A percentile compares a stretch with the other conserved stretches of the same genome.
phyloP scores from a whole-genome alignment of 1,140 invertebrate species.

The Euwallacea fornicatus region DNA sequence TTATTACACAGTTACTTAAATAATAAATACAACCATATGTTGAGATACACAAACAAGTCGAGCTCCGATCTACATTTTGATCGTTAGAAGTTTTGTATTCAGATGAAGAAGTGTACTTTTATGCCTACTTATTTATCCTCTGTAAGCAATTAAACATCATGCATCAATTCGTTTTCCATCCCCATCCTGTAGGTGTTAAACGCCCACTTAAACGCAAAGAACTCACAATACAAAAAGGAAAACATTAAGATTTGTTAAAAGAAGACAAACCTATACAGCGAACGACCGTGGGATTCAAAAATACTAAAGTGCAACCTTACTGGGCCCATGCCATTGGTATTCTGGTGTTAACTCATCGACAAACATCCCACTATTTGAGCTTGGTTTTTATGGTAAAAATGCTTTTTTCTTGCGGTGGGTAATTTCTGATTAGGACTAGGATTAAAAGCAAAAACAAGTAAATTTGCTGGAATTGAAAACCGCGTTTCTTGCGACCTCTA shows the following conservation, averaged over 20 bases:
- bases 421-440: neutral
- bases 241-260: conserved; percentile 23
- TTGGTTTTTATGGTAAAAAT: conserved; percentile 2
- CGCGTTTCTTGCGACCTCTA: neutral
- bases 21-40: too few relatives aligned
- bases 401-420: neutral
- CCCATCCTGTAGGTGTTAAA: too few relatives aligned
- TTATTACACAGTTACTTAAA: too few relatives aligned
- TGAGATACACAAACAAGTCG: too few relatives aligned
- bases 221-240: neutral
- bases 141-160: too few relatives aligned
- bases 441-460: neutral
- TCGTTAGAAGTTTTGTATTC: too few relatives aligned
- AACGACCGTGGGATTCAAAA: conserved; percentile 29
- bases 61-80: too few relatives aligned
- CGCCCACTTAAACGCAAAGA: too few relatives aligned
- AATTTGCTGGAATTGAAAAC: neutral
- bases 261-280: conserved; percentile 1
- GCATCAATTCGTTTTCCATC: too few relatives aligned
- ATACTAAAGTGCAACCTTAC: conserved; percentile 27
- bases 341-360: conserved; percentile 29
- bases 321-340: conserved; percentile 28
- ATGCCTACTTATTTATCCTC: too few relatives aligned
- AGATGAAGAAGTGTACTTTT: too few relatives aligned
- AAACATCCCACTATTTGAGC: conserved; percentile 18